phyloP scores from a whole-genome alignment of 2,113 vertebrate genomes.

The Serinus canaria region DNA sequence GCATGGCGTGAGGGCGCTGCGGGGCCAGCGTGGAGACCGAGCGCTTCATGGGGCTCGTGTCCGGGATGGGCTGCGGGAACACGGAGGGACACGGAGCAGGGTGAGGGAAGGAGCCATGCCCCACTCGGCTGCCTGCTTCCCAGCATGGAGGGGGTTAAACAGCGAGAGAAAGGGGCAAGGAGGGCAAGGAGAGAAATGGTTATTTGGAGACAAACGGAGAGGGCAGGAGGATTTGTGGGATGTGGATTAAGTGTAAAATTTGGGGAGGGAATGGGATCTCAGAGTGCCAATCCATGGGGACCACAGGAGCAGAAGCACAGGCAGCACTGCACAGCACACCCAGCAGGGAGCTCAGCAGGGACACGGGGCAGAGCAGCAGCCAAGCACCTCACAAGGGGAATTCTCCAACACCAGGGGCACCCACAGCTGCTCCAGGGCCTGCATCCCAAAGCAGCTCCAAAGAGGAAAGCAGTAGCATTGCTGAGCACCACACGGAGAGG shows the following conservation, averaged over 20 bases:
- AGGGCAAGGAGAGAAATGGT: neutral
- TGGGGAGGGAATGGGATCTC: neutral
- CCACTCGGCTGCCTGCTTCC: neutral
- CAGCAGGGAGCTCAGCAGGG: neutral
- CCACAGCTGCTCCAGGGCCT: neutral
- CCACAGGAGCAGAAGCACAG: accelerated
- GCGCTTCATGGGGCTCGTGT: conserved; percentile 89
- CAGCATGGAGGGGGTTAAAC: neutral
- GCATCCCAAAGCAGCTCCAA: neutral
- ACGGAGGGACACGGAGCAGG: neutral
- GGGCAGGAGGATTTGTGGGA: neutral
- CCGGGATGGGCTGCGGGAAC: conserved; percentile 79
- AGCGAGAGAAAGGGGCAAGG: neutral
- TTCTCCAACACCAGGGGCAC: neutral
- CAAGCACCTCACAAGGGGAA: neutral
- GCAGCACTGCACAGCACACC: neutral
- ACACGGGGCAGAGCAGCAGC: neutral
- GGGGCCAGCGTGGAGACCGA: conserved; percentile 87
- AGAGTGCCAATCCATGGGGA: neutral
- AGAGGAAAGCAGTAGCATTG: neutral
- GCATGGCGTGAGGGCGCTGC: conserved; percentile 79
- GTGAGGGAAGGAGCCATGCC: neutral
- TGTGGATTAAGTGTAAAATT: neutral
- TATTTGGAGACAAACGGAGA: neutral
- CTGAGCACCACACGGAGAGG: neutral